Evolutionary conservation across 1,140 invertebrate species (phyloP).

Genomic region (Sogatella furcifera): DNA sequence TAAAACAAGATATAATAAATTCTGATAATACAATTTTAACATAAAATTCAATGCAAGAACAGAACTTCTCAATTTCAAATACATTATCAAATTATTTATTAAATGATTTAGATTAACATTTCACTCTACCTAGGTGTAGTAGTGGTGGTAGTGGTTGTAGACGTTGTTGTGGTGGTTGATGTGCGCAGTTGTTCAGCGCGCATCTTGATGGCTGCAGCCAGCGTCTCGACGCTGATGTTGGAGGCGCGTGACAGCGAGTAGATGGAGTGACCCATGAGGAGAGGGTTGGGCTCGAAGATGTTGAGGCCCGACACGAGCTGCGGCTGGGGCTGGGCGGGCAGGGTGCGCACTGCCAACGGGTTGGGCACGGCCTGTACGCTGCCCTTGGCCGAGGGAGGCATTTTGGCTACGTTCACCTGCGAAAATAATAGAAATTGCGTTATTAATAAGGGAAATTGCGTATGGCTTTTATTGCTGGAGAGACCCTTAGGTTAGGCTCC

Average conservation of each 20-base stretch:
- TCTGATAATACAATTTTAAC: too few relatives aligned
- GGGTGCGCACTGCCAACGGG: constrained; percentile 23
- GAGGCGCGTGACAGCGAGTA: constrained; percentile 48
- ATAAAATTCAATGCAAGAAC: too few relatives aligned
- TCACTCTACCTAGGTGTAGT: constrained; percentile 21
- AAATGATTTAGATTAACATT: too few relatives aligned
- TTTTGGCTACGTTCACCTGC: constrained; percentile 7
- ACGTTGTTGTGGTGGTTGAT: constrained; percentile 24
- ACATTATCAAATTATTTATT: too few relatives aligned
- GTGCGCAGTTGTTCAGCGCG: constrained; percentile 40
- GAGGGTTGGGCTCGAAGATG: constrained; percentile 20
- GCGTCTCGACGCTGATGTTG: constrained; percentile 59
- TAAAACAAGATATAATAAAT: too few relatives aligned
- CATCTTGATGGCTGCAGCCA: constrained; percentile 56
- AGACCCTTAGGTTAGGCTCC: too few relatives aligned
- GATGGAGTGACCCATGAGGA: constrained; percentile 40
- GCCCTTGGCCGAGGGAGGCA: not conserved
- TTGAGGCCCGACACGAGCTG: constrained; percentile 4
- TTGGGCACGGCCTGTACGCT: not conserved
- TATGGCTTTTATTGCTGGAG: too few relatives aligned
- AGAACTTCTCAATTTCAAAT: too few relatives aligned
- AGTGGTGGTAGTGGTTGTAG: constrained; percentile 34
- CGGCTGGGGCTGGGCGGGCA: not conserved
- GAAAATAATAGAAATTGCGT: not conserved
- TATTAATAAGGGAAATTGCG: too few relatives aligned